These are phyloP conservation scores for Apodemia duryi DNA, from an alignment of 2,888 invertebrate genomes.

Conservation along the genomic window DNA sequence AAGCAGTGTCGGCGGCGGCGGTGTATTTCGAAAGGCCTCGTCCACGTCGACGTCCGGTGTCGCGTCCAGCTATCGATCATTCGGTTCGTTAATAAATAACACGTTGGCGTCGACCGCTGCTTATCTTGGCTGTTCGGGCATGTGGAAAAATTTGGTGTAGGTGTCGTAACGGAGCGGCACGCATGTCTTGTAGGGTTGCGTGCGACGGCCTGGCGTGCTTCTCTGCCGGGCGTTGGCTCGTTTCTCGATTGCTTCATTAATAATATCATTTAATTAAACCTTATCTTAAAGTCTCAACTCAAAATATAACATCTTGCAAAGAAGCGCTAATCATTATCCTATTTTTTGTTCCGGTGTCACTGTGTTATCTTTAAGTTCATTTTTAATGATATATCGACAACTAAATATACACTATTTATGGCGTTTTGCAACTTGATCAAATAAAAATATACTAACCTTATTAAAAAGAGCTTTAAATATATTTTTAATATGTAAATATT, in stretches of 20 bases:
- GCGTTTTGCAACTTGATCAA: too few relatives aligned
- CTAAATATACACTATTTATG: too few relatives aligned
- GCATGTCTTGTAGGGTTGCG: conserved; percentile 69
- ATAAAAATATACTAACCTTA: too few relatives aligned
- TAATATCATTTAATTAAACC: conserved; percentile 63
- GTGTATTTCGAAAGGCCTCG: conserved; percentile 72
- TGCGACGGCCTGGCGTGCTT: conserved; percentile 57
- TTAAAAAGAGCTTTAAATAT: too few relatives aligned
- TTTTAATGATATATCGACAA: background rate
- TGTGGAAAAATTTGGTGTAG: conserved; percentile 79
- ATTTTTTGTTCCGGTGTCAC: background rate
- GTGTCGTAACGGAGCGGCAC: conserved; percentile 76
- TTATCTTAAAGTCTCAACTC: conserved; percentile 29
- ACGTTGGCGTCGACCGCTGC: conserved; percentile 73
- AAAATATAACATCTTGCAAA: conserved; percentile 1
- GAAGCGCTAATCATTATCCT: background rate
- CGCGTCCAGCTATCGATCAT: conserved; percentile 79
- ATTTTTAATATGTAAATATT: too few relatives aligned
- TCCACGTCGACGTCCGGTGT: conserved; percentile 70
- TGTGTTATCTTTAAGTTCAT: background rate
- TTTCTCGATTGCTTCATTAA: conserved; percentile 50
- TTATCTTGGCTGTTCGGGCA: conserved; percentile 75
- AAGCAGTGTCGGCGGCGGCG: conserved; percentile 46
- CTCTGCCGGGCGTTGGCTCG: conserved; percentile 54
- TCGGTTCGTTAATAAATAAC: conserved; percentile 80